Evolutionary conservation across 2,797 vertebrate species (phyloP).

Genomic region (Ispidina lecontei): DNA sequence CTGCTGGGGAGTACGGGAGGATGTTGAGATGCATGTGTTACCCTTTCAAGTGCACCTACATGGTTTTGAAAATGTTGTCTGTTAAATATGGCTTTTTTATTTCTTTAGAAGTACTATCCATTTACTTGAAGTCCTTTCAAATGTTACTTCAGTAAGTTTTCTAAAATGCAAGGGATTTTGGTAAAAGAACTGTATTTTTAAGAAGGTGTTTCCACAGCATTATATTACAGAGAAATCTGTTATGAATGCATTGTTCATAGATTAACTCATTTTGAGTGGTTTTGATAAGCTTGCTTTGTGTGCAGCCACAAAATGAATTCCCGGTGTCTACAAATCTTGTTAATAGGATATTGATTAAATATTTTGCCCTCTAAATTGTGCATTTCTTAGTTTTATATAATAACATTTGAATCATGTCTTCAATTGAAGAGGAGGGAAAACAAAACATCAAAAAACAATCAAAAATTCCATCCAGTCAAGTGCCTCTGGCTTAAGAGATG

Average conservation of each 20-base stretch:
- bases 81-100: neutral
- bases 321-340: neutral
- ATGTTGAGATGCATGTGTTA: neutral
- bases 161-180: neutral
- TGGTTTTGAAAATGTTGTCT: neutral
- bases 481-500: slow-evolving; percentile 3
- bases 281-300: neutral
- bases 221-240: neutral
- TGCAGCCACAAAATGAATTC: neutral
- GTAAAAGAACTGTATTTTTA: neutral
- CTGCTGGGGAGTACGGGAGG: neutral
- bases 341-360: slow-evolving; percentile 35
- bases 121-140: neutral
- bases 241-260: neutral
- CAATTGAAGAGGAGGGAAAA: neutral
- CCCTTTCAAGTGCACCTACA: neutral
- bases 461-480: neutral
- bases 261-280: neutral
- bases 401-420: neutral
- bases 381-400: neutral
- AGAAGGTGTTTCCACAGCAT: neutral
- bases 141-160: neutral
- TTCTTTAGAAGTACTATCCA: neutral
- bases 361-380: slow-evolving; percentile 12
- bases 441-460: neutral